phyloP scores from a whole-genome alignment of 2,888 invertebrate genomes.

The Alloplasta piceator region DNA sequence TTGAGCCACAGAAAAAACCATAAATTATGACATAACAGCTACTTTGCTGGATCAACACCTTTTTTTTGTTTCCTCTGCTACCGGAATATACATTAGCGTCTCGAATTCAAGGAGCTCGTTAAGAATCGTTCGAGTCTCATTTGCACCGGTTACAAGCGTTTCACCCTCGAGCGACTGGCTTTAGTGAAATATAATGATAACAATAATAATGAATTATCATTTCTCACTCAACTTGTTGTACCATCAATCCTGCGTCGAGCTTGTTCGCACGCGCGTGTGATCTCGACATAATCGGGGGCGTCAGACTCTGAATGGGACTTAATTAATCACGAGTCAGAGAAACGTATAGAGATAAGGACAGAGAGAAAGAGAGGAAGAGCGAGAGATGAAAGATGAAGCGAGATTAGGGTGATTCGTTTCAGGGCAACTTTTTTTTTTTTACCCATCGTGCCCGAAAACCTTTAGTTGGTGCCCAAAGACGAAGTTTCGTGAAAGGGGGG shows the following conservation, averaged over 20 bases:
- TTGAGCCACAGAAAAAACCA: not conserved
- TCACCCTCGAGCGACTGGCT: not conserved
- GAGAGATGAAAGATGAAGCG: not conserved
- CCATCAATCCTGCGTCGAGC: slow-evolving; percentile 25
- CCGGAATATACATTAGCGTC: not conserved
- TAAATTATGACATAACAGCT: not conserved
- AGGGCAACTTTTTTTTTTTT: too few relatives aligned
- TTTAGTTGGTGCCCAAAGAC: too few relatives aligned
- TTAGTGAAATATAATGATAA: not conserved
- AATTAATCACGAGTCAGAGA: slow-evolving; percentile 6
- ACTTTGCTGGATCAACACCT: slow-evolving; percentile 22
- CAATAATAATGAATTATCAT: slow-evolving; percentile 11
- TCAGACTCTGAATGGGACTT: not conserved
- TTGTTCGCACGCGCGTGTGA: slow-evolving; percentile 2
- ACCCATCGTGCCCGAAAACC: too few relatives aligned
- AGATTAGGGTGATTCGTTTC: too few relatives aligned
- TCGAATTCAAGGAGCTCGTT: slow-evolving; percentile 22
- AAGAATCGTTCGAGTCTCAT: slow-evolving; percentile 27
- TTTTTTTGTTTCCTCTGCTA: slow-evolving; percentile 3
- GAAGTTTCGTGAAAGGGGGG: too few relatives aligned
- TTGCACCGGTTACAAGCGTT: not conserved
- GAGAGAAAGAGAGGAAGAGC: not conserved
- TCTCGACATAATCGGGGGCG: slow-evolving; percentile 1
- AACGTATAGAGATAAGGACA: too few relatives aligned
- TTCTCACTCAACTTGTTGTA: slow-evolving; percentile 1